These are phyloP conservation scores for Otocyon megalotis DNA, from an alignment of 2,113 vertebrate species.

Conservation along the genomic window DNA sequence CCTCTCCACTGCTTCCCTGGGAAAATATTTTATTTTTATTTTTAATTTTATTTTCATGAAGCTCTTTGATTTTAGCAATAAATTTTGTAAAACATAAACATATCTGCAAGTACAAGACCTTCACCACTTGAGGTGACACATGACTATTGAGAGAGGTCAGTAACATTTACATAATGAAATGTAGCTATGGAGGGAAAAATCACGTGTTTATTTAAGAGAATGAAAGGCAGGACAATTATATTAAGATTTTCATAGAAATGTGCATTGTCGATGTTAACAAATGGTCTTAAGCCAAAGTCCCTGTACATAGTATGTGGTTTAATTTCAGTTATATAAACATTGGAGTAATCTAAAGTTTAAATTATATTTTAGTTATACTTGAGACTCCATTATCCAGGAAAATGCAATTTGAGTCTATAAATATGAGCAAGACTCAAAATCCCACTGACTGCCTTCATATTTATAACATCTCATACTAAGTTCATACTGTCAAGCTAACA, in stretches of 20 bases:
- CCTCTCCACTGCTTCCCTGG: not conserved
- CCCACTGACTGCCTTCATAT: not conserved
- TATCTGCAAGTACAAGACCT: not conserved
- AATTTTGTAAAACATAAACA: not conserved
- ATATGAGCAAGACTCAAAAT: constrained; percentile 57
- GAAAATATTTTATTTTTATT: constrained; percentile 13
- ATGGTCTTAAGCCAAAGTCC: not conserved
- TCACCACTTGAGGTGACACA: not conserved
- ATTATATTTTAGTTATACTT: constrained; percentile 48
- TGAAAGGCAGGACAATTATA: not conserved
- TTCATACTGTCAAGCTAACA: not conserved
- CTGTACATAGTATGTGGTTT: not conserved
- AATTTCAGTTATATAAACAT: constrained; percentile 36
- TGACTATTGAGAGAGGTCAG: not conserved
- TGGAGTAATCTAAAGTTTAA: constrained; percentile 45
- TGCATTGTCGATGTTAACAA: constrained; percentile 16
- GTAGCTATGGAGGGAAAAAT: not conserved
- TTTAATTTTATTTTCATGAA: not conserved
- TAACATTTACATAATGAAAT: constrained; percentile 39
- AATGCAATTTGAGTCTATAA: constrained; percentile 46
- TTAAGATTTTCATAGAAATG: constrained; percentile 31
- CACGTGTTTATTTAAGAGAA: constrained; percentile 57
- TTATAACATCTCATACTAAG: not conserved
- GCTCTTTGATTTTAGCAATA: not conserved
- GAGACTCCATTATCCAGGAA: not conserved